Percentiles rank a stretch among this genome's conserved stretches.
These are phyloP conservation scores for Nezara viridula DNA, from an alignment of 2,888 invertebrate species.

Conservation along the genomic window DNA sequence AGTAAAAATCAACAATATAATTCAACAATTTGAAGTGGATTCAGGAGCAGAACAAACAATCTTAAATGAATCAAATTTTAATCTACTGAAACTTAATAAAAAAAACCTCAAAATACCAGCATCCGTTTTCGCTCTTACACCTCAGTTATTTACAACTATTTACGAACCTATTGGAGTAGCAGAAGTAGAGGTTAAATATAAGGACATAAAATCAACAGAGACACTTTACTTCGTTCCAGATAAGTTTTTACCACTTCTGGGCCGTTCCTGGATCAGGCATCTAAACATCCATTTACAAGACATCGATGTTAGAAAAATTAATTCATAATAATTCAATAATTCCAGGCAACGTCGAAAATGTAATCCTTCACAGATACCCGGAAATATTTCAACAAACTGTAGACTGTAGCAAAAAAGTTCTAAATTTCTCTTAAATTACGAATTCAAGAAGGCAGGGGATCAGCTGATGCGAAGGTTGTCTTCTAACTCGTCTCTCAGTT, in stretches of 20 bases:
- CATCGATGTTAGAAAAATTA: too few relatives aligned
- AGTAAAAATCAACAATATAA: not conserved
- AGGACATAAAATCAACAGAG: not conserved
- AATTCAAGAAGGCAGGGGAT: too few relatives aligned
- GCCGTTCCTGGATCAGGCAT: too few relatives aligned
- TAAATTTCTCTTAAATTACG: conserved; percentile 55
- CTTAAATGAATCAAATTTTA: not conserved
- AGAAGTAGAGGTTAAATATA: not conserved
- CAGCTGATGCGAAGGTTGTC: too few relatives aligned
- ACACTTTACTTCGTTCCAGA: not conserved
- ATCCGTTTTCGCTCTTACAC: not conserved
- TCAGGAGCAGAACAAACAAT: too few relatives aligned
- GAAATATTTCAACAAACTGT: conserved; percentile 21
- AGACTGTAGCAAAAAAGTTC: conserved; percentile 29
- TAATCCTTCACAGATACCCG: not conserved
- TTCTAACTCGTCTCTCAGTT: too few relatives aligned
- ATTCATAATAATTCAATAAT: conserved; percentile 21
- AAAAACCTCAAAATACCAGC: not conserved
- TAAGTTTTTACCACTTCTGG: not conserved
- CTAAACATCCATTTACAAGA: too few relatives aligned
- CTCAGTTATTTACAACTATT: not conserved
- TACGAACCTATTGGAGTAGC: not conserved
- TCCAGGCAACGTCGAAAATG: not conserved
- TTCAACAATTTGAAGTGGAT: not conserved
- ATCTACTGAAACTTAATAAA: not conserved